Evolutionary conservation across 2,888 invertebrate species (phyloP).

Genomic region (Tipula lateralis): DNA sequence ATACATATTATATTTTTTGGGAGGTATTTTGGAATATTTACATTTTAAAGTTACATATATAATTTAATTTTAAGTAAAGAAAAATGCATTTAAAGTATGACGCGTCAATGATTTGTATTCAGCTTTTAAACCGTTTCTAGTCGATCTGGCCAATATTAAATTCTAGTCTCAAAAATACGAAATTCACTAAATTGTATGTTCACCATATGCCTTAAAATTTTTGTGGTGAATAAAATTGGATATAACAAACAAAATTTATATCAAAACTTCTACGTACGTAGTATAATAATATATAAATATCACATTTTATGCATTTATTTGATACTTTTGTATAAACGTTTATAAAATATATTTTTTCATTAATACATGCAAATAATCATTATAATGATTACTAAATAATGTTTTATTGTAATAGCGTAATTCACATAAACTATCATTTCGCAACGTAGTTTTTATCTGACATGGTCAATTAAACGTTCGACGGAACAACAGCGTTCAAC

Average conservation of each 20-base stretch:
- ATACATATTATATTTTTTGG: not conserved
- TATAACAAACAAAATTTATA: not conserved
- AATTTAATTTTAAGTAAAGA: not conserved
- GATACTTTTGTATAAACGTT: not conserved
- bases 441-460: too few relatives aligned
- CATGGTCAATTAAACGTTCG: too few relatives aligned
- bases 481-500: too few relatives aligned
- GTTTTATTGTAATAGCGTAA: not conserved
- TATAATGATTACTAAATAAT: not conserved
- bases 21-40: not conserved
- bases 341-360: not conserved
- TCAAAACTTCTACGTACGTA: not conserved
- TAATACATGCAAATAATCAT: not conserved
- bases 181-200: not conserved
- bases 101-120: not conserved
- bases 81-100: not conserved
- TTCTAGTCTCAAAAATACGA: not conserved
- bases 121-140: not conserved
- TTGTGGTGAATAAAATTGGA: not conserved
- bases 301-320: conserved; percentile 5
- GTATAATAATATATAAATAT: not conserved
- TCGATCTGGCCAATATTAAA: not conserved
- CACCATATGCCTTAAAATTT: not conserved
- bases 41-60: not conserved
- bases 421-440: too few relatives aligned